Evolutionary conservation across 1,140 invertebrate genomes (phyloP).

Genomic region (Trichonephila clavata): DNA sequence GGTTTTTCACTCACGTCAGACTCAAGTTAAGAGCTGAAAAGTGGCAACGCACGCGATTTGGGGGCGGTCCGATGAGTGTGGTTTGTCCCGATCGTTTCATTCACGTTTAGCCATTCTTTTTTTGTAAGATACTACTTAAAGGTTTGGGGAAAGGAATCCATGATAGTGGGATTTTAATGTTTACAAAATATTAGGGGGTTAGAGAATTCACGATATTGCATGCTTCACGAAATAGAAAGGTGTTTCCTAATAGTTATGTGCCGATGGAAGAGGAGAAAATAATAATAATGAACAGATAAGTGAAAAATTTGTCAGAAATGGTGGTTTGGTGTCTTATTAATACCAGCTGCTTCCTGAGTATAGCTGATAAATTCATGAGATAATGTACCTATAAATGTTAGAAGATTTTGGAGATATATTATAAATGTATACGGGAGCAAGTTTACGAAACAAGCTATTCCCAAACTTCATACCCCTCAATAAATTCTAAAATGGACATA

Average conservation of each 20-base stretch:
- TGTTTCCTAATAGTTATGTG: neutral
- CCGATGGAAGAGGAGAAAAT: neutral
- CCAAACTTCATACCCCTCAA: too few relatives aligned
- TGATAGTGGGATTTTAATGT: neutral
- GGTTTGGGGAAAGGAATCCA: neutral
- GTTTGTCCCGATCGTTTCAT: slow-evolving; percentile 39
- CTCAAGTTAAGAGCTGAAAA: slow-evolving; percentile 37
- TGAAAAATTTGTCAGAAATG: neutral
- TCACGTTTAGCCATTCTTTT: slow-evolving; percentile 4
- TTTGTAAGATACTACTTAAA: neutral
- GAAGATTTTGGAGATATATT: too few relatives aligned
- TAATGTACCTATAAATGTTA: neutral
- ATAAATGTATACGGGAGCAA: neutral
- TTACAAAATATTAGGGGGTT: neutral
- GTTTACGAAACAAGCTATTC: neutral
- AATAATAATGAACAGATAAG: neutral
- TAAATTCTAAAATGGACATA: too few relatives aligned
- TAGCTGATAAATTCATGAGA: neutral
- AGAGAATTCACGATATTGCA: neutral
- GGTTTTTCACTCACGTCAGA: slow-evolving; percentile 57
- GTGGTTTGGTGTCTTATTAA: slow-evolving; percentile 1
- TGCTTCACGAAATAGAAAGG: neutral
- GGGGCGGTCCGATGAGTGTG: neutral
- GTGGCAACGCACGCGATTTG: slow-evolving; percentile 46
- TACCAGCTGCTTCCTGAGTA: neutral